Evolutionary conservation across 53 echinoderm and acorn worm species (phyloP).

Genomic region (Arbacia lixula): DNA sequence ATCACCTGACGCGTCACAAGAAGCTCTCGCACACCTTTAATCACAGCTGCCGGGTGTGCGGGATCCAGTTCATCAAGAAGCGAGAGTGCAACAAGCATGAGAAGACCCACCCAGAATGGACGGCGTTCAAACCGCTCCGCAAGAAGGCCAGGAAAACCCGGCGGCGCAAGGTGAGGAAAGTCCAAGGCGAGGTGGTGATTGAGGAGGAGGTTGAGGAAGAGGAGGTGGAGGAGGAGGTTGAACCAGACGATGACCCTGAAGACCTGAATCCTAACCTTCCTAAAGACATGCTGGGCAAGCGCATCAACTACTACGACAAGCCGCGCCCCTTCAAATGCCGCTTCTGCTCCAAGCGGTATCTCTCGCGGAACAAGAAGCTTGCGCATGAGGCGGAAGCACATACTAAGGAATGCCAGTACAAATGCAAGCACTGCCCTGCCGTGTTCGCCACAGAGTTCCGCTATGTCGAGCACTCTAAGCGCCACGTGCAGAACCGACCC

Average conservation of each 20-base stretch:
- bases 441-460: constrained; percentile 33
- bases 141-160: background rate
- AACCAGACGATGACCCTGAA: background rate
- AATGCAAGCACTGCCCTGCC: constrained; percentile 29
- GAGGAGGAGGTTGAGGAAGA: background rate
- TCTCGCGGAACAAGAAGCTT: constrained; percentile 20
- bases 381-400: constrained; percentile 29
- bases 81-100: constrained; percentile 30
- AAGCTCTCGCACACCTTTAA: constrained; percentile 21
- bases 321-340: constrained; percentile 41
- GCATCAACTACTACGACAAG: constrained; percentile 38
- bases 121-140: background rate
- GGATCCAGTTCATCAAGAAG: constrained; percentile 35
- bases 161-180: background rate
- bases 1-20: constrained; percentile 14
- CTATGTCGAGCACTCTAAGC: constrained; percentile 31
- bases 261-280: constrained; percentile 5
- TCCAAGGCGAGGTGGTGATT: too few relatives aligned
- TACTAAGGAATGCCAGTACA: constrained; percentile 28
- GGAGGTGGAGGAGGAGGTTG: constrained; percentile 16
- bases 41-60: constrained; percentile 33
- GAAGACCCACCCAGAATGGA: constrained; percentile 36
- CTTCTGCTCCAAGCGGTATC: constrained; percentile 26
- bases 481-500: constrained; percentile 32
- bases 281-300: constrained; percentile 46